Conservation (phyloP, 2,888 invertebrate genomes). For the Calameuta filiformis region DNA sequence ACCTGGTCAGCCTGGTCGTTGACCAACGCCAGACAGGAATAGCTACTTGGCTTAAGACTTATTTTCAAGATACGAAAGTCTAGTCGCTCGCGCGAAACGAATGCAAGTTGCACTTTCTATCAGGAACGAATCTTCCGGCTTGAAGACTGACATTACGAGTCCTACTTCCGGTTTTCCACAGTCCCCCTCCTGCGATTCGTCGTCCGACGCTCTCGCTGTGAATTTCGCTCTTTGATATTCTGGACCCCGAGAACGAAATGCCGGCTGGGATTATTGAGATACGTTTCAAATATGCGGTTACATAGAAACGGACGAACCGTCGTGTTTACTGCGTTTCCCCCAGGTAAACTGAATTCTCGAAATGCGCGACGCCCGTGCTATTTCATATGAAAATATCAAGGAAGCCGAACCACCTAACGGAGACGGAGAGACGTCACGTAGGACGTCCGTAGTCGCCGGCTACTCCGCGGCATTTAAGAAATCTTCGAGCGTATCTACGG, state of each 20-base stretch:
- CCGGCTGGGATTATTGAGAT: no score
- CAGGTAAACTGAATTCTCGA: no score
- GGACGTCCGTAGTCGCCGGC: no score
- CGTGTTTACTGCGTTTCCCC: not conserved
- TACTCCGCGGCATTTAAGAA: not conserved
- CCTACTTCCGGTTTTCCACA: no score
- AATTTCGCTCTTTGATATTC: no score
- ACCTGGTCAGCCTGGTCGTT: no score
- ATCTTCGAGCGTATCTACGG: slow-evolving; percentile 22
- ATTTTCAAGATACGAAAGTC: no score
- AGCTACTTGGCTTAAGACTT: slow-evolving; percentile 12
- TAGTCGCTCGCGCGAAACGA: not conserved
- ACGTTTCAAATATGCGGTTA: no score
- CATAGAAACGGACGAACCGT: no score
- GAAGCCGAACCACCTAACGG: not conserved
- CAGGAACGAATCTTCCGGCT: no score
- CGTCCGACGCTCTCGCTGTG: not conserved
- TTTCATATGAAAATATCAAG: not conserved
- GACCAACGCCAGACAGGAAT: slow-evolving; percentile 16
- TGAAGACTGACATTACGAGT: no score
- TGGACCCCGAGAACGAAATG: no score
- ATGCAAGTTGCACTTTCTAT: slow-evolving; percentile 21
- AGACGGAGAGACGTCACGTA: not conserved
- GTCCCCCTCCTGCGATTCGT: not conserved
- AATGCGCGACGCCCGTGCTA: not conserved